Evolutionary conservation across 2,797 vertebrate genomes (phyloP).

Genomic region (Esox lucius): DNA sequence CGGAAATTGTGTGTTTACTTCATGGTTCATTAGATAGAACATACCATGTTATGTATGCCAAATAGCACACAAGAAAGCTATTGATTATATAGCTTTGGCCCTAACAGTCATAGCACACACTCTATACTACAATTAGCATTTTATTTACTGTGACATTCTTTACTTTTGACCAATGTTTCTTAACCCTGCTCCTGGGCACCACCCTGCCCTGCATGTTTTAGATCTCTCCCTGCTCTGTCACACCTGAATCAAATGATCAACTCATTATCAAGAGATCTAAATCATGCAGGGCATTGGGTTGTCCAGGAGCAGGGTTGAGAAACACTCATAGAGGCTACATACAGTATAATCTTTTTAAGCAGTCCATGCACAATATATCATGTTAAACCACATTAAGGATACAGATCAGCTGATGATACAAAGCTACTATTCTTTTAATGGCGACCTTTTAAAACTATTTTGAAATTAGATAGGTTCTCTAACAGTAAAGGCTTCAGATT

Average conservation of each 20-base stretch:
- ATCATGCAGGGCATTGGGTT: no score
- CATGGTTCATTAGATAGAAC: background rate
- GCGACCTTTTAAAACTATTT: background rate
- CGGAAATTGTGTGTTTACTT: background rate
- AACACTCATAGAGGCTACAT: no score
- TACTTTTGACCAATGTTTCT: background rate
- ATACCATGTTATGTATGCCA: background rate
- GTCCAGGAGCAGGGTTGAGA: no score
- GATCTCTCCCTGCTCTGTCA: no score
- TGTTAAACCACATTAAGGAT: background rate
- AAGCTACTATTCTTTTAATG: background rate
- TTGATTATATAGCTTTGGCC: background rate
- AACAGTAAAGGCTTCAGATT: conserved; percentile 20
- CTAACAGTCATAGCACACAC: background rate
- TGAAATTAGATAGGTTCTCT: conserved; percentile 10
- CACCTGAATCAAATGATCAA: no score
- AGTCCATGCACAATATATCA: background rate
- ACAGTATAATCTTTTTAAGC: background rate
- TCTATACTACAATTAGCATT: background rate
- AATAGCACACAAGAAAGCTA: background rate
- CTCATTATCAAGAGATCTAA: no score
- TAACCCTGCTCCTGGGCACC: no score
- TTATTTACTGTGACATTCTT: background rate
- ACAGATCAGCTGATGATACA: background rate
- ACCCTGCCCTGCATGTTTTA: no score